phyloP scores from a whole-genome alignment of 2,797 vertebrate genomes.

The Apogon hyalosoma region DNA sequence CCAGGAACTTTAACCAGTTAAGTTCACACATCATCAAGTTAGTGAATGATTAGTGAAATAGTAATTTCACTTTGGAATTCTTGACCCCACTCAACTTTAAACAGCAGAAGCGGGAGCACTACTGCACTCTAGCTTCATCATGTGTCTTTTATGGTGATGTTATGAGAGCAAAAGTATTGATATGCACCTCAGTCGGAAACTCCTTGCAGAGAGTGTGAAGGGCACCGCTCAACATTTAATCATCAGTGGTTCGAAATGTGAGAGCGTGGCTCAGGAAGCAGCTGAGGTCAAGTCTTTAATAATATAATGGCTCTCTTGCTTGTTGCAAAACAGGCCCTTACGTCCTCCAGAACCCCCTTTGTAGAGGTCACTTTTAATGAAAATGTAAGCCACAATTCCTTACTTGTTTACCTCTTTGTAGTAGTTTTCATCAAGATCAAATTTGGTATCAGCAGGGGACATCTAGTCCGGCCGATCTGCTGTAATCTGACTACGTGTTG shows the following conservation, averaged over 20 bases:
- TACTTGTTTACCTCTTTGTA: constrained; percentile 67
- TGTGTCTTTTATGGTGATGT: constrained; percentile 26
- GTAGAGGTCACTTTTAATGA: constrained; percentile 84
- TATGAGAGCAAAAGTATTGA: constrained; percentile 15
- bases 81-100: constrained; percentile 21
- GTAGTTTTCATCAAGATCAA: constrained; percentile 82
- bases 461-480: constrained; percentile 47
- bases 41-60: constrained; percentile 1
- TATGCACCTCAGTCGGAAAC: constrained; percentile 5
- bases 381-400: constrained; percentile 63
- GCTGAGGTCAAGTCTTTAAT: constrained; percentile 73
- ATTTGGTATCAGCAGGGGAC: constrained; percentile 73
- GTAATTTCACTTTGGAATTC: neutral
- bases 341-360: constrained; percentile 51
- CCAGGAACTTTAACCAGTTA: neutral
- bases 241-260: constrained; percentile 72
- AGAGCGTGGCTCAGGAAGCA: constrained; percentile 72
- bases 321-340: constrained; percentile 60
- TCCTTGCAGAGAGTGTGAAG: constrained; percentile 63
- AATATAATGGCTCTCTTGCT: constrained; percentile 66
- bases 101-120: constrained; percentile 4
- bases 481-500: constrained; percentile 76
- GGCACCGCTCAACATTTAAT: constrained; percentile 72
- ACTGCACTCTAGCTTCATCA: constrained; percentile 21
- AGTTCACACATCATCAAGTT: constrained; percentile 1